Evolutionary conservation across 2,888 invertebrate genomes (phyloP).

Genomic region (Nematopogon swammerdamellus): DNA sequence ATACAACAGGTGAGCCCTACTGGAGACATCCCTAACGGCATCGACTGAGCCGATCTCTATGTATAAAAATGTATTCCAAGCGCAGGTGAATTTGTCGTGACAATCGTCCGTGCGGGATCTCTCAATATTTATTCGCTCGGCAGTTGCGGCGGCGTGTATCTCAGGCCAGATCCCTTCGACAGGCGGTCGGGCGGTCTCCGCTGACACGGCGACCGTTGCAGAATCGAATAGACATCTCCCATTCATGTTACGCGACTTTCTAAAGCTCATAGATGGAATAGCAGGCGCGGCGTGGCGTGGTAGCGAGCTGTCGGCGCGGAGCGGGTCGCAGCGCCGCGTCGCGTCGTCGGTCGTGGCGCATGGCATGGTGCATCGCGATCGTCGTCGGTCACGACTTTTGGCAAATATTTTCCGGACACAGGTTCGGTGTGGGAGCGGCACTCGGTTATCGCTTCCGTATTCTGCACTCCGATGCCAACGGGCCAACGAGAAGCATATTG

Average conservation of each 20-base stretch:
- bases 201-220: not conserved
- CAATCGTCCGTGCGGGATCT: not conserved
- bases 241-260: not conserved
- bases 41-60: no score
- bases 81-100: not conserved
- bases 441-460: conserved; percentile 49
- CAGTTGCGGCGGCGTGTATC: not conserved
- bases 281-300: conserved; percentile 11
- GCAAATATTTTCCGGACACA: conserved; percentile 46
- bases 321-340: conserved; percentile 41
- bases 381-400: conserved; percentile 52
- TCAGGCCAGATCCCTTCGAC: not conserved
- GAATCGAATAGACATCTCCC: not conserved
- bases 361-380: conserved; percentile 51
- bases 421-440: conserved; percentile 42
- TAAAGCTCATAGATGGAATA: conserved; percentile 6
- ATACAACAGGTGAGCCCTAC: no score
- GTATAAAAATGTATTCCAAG: no score
- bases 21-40: no score
- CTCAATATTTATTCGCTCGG: not conserved
- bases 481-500: not conserved
- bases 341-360: conserved; percentile 46
- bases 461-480: conserved; percentile 15
- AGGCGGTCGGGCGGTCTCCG: not conserved
- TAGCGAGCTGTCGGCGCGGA: conserved; percentile 21